Conservation (phyloP, 2,888 invertebrate genomes). For the Dichetophora obliterata region DNA sequence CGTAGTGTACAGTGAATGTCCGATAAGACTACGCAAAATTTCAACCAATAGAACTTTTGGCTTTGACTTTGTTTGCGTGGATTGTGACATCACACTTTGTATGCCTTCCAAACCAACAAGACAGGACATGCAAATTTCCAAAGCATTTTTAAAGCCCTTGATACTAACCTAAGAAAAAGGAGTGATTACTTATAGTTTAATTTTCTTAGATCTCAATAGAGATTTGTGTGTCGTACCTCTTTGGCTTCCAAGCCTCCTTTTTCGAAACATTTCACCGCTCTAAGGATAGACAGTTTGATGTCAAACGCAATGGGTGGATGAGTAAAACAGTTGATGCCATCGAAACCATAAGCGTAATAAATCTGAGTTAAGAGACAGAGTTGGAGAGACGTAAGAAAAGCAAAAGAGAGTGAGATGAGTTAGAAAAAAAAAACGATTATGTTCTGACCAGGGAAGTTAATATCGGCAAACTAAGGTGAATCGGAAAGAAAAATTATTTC, state of each 20-base stretch:
- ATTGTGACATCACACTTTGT: slow-evolving; percentile 60
- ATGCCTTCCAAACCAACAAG: slow-evolving; percentile 56
- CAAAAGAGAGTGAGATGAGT: not conserved
- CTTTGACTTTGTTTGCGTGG: slow-evolving; percentile 49
- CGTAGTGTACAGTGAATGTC: slow-evolving; percentile 61
- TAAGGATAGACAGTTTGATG: slow-evolving; percentile 58
- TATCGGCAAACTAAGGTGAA: no score
- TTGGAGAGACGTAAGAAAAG: not conserved
- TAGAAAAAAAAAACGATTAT: no score
- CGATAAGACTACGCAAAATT: slow-evolving; percentile 55
- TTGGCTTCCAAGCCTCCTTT: slow-evolving; percentile 55
- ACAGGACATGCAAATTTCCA: slow-evolving; percentile 51
- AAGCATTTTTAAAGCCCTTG: slow-evolving; percentile 44
- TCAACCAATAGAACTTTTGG: slow-evolving; percentile 53
- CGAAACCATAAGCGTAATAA: slow-evolving; percentile 57
- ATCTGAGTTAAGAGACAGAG: slow-evolving; percentile 51
- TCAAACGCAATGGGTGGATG: slow-evolving; percentile 58
- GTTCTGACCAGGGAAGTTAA: no score
- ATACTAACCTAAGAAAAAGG: slow-evolving; percentile 48
- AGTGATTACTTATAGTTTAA: not conserved
- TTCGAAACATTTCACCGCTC: slow-evolving; percentile 61
- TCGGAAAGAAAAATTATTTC: no score
- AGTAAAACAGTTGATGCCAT: slow-evolving; percentile 51
- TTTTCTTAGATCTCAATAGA: not conserved
- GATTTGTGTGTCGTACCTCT: slow-evolving; percentile 47